Evolutionary conservation across 2,888 invertebrate species (phyloP).

Genomic region (Cecidostiba fungosa): DNA sequence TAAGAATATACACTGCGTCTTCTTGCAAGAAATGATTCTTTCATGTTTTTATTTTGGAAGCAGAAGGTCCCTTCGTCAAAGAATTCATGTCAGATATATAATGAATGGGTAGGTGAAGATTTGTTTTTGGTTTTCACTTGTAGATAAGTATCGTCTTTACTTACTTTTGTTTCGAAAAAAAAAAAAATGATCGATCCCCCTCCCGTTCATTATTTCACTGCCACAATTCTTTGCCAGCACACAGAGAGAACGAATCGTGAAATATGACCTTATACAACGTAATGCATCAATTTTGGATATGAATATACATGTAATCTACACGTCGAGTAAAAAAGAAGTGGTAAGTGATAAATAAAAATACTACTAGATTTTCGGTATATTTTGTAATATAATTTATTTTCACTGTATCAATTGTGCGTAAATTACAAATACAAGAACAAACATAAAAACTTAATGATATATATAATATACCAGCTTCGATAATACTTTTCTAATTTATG

Average conservation of each 20-base stretch:
- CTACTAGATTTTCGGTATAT: neutral
- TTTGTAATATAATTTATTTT: constrained; percentile 21
- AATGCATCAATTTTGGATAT: neutral
- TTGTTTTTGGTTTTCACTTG: constrained; percentile 14
- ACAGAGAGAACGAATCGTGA: constrained; percentile 45
- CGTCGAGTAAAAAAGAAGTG: neutral
- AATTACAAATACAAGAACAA: constrained; percentile 42
- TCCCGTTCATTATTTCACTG: constrained; percentile 35
- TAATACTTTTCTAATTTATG: neutral
- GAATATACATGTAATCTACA: neutral
- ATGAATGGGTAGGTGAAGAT: constrained; percentile 23
- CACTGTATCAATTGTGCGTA: constrained; percentile 24
- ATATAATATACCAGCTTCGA: constrained; percentile 22
- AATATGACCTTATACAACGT: constrained; percentile 39
- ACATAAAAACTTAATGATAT: constrained; percentile 37
- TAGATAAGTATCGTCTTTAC: neutral
- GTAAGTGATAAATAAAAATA: constrained; percentile 7
- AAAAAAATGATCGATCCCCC: neutral
- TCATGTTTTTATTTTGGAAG: constrained; percentile 48
- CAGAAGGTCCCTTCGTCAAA: constrained; percentile 59
- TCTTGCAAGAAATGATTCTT: constrained; percentile 23
- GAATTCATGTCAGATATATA: constrained; percentile 27
- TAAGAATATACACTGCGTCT: neutral
- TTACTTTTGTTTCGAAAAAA: neutral
- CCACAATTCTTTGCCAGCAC: constrained; percentile 28